A percentile compares a stretch with the other conserved stretches of the same genome.
These are phyloP conservation scores for Chironomus tentans DNA, from an alignment of 2,888 invertebrate genomes.

Conservation along the genomic window DNA sequence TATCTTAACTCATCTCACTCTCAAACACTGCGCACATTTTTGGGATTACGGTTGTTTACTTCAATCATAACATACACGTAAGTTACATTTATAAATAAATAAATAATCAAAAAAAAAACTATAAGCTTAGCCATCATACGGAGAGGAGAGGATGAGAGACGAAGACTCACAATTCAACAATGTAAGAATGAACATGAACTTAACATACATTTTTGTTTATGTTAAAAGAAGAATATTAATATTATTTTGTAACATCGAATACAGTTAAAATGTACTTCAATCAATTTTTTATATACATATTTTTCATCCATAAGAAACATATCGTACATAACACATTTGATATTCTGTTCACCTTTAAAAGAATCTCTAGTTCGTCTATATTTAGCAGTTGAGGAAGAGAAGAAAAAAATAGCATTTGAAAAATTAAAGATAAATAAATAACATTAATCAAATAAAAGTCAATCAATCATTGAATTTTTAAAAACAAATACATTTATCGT, in stretches of 20 bases:
- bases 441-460: slow-evolving; percentile 23
- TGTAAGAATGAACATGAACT: too few species aligned
- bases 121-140: not conserved
- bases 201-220: too few species aligned
- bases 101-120: not conserved
- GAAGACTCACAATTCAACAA: too few species aligned
- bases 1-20: not conserved
- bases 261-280: too few species aligned
- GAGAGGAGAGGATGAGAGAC: too few species aligned
- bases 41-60: slow-evolving; percentile 8
- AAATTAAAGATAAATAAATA: too few species aligned
- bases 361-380: not conserved
- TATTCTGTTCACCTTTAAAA: not conserved
- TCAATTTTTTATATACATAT: not conserved
- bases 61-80: not conserved
- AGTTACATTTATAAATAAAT: not conserved
- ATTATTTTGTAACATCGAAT: too few species aligned
- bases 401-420: too few species aligned
- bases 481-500: slow-evolving; percentile 11
- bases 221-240: too few species aligned
- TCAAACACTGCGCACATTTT: not conserved
- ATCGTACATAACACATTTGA: not conserved
- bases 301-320: not conserved
- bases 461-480: slow-evolving; percentile 17
- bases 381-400: too few species aligned